phyloP scores from a whole-genome alignment of 2,888 invertebrate genomes.

The Spisula solida region DNA sequence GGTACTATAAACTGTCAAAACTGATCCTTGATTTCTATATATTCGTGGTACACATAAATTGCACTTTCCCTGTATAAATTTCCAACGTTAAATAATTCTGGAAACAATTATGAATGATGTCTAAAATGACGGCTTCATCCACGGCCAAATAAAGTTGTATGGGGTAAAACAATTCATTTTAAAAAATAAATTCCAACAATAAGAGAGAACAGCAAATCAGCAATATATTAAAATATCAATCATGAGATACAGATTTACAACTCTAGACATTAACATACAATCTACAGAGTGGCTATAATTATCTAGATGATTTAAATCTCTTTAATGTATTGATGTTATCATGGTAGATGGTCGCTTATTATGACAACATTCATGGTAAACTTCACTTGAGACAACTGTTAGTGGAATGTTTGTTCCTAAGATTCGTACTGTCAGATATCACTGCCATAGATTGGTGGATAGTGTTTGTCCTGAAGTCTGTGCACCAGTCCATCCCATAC shows the following conservation, averaged over 20 bases:
- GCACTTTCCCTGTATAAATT: not conserved
- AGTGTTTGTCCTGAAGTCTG: constrained; percentile 80
- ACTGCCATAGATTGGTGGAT: constrained; percentile 84
- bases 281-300: not conserved
- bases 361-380: constrained; percentile 2
- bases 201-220: not conserved
- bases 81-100: not conserved
- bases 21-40: not conserved
- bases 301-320: not conserved
- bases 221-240: not conserved
- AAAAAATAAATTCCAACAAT: not conserved
- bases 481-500: constrained; percentile 72
- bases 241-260: not conserved
- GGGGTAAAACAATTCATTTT: not conserved
- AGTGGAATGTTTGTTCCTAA: constrained; percentile 48
- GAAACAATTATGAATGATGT: not conserved
- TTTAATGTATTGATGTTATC: constrained; percentile 14
- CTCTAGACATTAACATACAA: not conserved
- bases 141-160: not conserved
- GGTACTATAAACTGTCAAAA: not conserved
- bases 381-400: not conserved
- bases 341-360: not conserved
- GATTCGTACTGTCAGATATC: constrained; percentile 56
- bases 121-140: not conserved
- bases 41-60: not conserved